A percentile compares a stretch with the other conserved stretches of the same genome.
Evolutionary conservation across 1,140 invertebrate genomes (phyloP).

Genomic region (Papilio polytes): DNA sequence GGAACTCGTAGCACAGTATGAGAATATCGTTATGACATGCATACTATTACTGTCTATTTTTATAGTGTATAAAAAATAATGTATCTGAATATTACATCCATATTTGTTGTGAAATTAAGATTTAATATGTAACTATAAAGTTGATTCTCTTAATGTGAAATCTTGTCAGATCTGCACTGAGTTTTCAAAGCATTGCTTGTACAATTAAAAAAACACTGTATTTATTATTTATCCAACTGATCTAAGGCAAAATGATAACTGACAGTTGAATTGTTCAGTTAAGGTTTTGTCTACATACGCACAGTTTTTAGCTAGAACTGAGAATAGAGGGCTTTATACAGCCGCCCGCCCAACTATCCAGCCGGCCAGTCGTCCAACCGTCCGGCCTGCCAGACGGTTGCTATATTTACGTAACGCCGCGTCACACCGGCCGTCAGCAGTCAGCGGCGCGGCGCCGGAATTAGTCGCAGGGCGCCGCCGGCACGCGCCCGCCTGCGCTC

Average conservation of each 20-base stretch:
- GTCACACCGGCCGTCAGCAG: constrained; percentile 33
- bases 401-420: constrained; percentile 61
- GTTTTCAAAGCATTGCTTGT: too few relatives aligned
- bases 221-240: too few relatives aligned
- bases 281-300: too few relatives aligned
- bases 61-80: too few relatives aligned
- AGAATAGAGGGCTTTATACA: too few relatives aligned
- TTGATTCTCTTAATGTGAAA: too few relatives aligned
- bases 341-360: constrained; percentile 22
- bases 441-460: constrained; percentile 45
- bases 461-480: constrained; percentile 57
- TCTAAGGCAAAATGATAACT: too few relatives aligned
- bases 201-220: too few relatives aligned
- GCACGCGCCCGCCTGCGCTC: constrained; percentile 41
- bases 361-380: constrained; percentile 10
- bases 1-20: background rate
- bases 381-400: constrained; percentile 41
- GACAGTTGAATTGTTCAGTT: too few relatives aligned
- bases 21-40: background rate
- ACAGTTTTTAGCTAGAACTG: too few relatives aligned
- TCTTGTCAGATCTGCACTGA: too few relatives aligned
- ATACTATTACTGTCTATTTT: background rate
- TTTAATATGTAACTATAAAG: background rate
- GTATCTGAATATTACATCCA: background rate
- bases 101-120: background rate